Base-by-base conservation (phyloP, 2,113 vertebrate species). In the Aramus guarauna region DNA sequence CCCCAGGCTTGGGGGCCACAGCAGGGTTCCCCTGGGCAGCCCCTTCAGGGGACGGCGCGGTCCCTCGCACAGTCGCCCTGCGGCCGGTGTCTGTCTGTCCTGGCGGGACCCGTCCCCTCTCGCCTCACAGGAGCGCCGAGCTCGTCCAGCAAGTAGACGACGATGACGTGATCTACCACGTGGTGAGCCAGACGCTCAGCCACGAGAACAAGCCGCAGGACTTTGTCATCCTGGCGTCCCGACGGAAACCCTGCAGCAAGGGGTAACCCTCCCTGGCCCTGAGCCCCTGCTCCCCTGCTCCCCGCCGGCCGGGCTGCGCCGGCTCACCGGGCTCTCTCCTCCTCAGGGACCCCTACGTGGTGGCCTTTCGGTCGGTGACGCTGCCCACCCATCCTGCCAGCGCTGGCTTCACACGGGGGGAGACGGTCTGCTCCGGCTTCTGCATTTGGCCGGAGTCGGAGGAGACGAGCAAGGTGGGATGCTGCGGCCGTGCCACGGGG, bases 401-500 rank as follows among this genome's bases (percentile, higher is more conserved):
- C 0, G 89, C 96, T 0, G 76, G 97, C 37, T 99, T 98, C 95
- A 98, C 97, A 0, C 98, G 99, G 1, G 98, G 98, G 27, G 99
- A 99, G 97, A 99, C 99, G 1, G 94, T 99, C 30, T 99, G 99
- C 94, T 99, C 99, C 1, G 99, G 99, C 39, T 99, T 99, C 98
- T 99, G 98, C 71, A 98, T 99, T 92, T 98, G 98, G 98, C 98
- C 98, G 0, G 98, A 99, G 93, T 98, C 98, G 29, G 98, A 97
- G 55, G 95, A 98, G 39, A 76, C 79, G 75, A 98, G 98, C 91
- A 99, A 99, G 99, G 99, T 99, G 96, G 97, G 94, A 45, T 26
- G 69, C 77, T 73, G 47, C 2, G 4, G 50, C 58, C 3, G 1
- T 22, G 52, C 34, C 1, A 2, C 0, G 11, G 50, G 45, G 53